phyloP scores from a whole-genome alignment of 2,113 vertebrate genomes.

The Sula dactylatra region DNA sequence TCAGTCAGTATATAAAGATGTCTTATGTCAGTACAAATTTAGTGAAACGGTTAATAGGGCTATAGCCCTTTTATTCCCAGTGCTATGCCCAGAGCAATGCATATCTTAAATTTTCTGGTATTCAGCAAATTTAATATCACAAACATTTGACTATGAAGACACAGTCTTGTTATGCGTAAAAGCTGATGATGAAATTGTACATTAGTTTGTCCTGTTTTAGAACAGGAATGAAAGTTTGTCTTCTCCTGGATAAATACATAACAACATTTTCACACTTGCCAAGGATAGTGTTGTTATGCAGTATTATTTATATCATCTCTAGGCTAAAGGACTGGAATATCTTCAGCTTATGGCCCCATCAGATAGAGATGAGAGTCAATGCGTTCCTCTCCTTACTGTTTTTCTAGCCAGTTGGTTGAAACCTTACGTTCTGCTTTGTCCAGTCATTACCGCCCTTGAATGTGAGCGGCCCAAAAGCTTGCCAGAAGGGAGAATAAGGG shows the following conservation, averaged over 20 bases:
- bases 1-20: constrained; percentile 27
- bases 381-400: background rate
- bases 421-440: background rate
- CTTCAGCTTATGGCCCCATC: background rate
- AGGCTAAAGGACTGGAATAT: background rate
- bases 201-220: background rate
- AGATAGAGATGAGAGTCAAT: background rate
- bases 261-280: background rate
- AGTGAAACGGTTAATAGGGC: background rate
- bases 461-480: background rate
- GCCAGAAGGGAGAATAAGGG: background rate
- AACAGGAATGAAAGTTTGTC: background rate
- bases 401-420: background rate
- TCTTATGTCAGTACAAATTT: background rate
- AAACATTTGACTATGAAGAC: background rate
- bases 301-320: background rate
- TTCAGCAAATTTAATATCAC: background rate
- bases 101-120: background rate
- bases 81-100: background rate
- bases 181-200: background rate
- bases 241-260: background rate
- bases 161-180: background rate
- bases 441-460: background rate
- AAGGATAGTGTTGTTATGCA: background rate
- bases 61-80: background rate